Percentiles rank a stretch among this genome's conserved stretches.
These are phyloP conservation scores for Frieseomelitta varia DNA, from an alignment of 1,140 invertebrate species.

Conservation along the genomic window DNA sequence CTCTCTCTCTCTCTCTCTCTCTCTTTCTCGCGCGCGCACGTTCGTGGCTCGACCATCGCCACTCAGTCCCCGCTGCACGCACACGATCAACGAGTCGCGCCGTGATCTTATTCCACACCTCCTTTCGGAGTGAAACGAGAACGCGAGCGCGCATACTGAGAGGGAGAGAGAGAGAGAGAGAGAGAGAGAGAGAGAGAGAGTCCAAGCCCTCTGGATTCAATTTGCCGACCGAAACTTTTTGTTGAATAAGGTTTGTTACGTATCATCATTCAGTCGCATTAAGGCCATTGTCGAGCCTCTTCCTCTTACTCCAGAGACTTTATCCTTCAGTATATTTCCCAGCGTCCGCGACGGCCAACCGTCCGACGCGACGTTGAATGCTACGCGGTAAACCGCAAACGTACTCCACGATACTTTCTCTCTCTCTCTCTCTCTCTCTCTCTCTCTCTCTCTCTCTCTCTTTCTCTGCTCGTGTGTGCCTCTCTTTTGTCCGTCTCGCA, in stretches of 20 bases:
- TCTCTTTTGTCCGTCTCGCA: background rate
- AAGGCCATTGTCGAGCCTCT: conserved; percentile 58
- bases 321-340: background rate
- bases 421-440: background rate
- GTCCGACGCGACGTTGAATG: background rate
- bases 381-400: conserved; percentile 30
- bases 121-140: conserved; percentile 29
- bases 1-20: background rate
- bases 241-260: conserved; percentile 72
- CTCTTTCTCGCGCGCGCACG: background rate
- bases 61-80: conserved; percentile 30
- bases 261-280: conserved; percentile 64
- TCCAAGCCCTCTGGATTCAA: conserved; percentile 65
- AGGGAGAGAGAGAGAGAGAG: too few species aligned
- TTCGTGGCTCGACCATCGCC: conserved; percentile 8
- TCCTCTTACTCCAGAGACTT: background rate
- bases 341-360: background rate
- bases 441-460: conserved; percentile 2
- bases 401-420: background rate
- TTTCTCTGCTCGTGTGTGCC: background rate
- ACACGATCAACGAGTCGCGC: conserved; percentile 37
- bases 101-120: conserved; percentile 67
- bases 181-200: background rate
- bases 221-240: conserved; percentile 71
- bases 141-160: too few species aligned